Evolutionary conservation across 2,797 vertebrate species (phyloP).

Genomic region (Antennarius maculatus): DNA sequence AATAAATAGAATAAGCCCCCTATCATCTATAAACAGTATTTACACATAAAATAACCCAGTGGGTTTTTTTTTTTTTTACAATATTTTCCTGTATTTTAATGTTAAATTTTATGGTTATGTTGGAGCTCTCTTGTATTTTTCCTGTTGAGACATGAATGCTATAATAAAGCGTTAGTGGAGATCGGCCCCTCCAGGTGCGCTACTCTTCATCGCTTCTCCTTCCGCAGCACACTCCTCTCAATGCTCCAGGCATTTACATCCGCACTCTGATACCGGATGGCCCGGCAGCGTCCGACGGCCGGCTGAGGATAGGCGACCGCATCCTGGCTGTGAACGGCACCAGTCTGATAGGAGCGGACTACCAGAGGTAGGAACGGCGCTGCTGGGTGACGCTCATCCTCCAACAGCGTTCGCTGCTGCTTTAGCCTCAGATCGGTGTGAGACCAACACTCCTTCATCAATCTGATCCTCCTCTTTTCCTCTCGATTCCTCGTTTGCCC

Average conservation of each 20-base stretch:
- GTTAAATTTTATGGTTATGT: no score
- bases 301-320: slow-evolving; percentile 91
- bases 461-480: slow-evolving; percentile 48
- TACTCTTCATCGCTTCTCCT: slow-evolving; percentile 3
- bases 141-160: no score
- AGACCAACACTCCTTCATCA: slow-evolving; percentile 38
- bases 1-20: no score
- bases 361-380: slow-evolving; percentile 85
- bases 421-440: slow-evolving; percentile 42
- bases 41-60: no score
- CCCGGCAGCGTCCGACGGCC: slow-evolving; percentile 87
- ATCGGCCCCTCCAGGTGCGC: background rate
- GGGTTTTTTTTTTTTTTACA: no score
- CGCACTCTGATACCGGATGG: slow-evolving; percentile 93
- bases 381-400: background rate
- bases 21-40: no score
- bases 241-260: slow-evolving; percentile 93
- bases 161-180: background rate
- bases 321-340: slow-evolving; percentile 95
- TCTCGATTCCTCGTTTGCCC: slow-evolving; percentile 10
- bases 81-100: no score
- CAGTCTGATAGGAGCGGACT: slow-evolving; percentile 92
- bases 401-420: no score
- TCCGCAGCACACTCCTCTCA: slow-evolving; percentile 91
- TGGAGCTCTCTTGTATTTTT: no score